Percentiles rank a stretch among this genome's conserved stretches.
These are phyloP conservation scores for Andrena chrysosceles DNA, from an alignment of 2,888 invertebrate species.

Conservation along the genomic window DNA sequence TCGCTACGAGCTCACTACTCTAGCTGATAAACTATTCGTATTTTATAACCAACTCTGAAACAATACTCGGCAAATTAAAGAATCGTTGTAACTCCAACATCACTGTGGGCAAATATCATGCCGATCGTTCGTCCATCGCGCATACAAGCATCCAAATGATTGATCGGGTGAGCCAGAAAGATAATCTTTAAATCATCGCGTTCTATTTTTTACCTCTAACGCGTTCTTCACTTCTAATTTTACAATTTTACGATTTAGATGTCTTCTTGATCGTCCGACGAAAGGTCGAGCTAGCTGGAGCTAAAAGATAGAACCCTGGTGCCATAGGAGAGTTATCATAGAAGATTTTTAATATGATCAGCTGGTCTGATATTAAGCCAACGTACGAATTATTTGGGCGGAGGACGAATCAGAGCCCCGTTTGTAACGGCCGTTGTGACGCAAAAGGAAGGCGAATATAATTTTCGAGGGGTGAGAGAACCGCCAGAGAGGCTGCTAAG, in stretches of 20 bases:
- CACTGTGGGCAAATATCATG: neutral
- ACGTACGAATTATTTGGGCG: conserved; percentile 21
- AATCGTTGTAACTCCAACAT: conserved; percentile 9
- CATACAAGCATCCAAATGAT: conserved; percentile 24
- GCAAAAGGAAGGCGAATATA: neutral
- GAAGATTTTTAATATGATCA: conserved; percentile 30
- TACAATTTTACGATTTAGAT: neutral
- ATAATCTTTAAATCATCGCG: conserved; percentile 22
- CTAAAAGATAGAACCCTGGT: conserved; percentile 19
- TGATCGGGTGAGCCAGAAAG: neutral
- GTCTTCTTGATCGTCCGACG: conserved; percentile 1
- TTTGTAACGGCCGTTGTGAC: neutral
- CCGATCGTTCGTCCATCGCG: conserved; percentile 2
- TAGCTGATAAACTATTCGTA: conserved; percentile 32
- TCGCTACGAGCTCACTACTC: conserved; percentile 41
- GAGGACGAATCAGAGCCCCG: neutral
- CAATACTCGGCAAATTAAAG: neutral
- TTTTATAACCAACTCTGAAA: conserved; percentile 34
- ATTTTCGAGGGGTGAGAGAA: neutral
- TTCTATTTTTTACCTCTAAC: conserved; percentile 29
- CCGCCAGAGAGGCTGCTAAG: neutral
- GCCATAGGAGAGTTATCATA: conserved; percentile 16
- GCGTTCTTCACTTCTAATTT: too few relatives aligned
- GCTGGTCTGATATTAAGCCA: conserved; percentile 51
- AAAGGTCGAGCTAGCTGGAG: conserved; percentile 1